phyloP scores from a whole-genome alignment of 2,797 vertebrate species.

The Poeciliopsis paucimaculata region DNA sequence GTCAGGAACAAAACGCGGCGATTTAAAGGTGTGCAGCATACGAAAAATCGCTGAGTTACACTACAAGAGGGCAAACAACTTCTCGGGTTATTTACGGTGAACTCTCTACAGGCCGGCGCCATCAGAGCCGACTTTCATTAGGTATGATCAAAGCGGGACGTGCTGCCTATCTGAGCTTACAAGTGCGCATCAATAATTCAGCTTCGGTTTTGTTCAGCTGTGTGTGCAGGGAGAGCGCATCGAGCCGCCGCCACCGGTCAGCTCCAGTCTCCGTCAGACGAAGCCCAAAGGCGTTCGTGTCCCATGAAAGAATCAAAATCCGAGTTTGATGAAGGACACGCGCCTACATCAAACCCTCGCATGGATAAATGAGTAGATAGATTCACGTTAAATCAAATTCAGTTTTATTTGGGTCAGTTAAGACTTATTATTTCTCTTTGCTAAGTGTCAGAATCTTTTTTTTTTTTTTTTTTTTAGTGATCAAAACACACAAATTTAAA shows the following conservation, averaged over 20 bases:
- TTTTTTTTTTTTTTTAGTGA: not conserved
- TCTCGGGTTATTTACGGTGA: not conserved
- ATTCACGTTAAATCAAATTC: not conserved
- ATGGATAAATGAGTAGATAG: not conserved
- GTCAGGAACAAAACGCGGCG: slow-evolving; percentile 1
- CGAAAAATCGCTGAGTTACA: not conserved
- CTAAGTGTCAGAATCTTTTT: not conserved
- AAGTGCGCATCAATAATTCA: slow-evolving; percentile 66
- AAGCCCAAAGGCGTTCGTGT: slow-evolving; percentile 4
- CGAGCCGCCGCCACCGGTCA: slow-evolving; percentile 21
- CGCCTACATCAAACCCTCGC: not conserved
- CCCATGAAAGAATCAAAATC: not conserved
- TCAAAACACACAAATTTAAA: not conserved
- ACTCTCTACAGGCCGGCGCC: slow-evolving; percentile 9
- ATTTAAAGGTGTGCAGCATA: not conserved
- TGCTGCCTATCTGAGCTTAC: slow-evolving; percentile 39
- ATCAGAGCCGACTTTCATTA: slow-evolving; percentile 18
- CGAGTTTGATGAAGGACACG: no score
- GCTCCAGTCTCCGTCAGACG: slow-evolving; percentile 4
- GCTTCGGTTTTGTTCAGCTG: slow-evolving; percentile 53
- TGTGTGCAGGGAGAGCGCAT: slow-evolving; percentile 20
- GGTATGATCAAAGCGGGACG: slow-evolving; percentile 31
- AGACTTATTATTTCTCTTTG: not conserved
- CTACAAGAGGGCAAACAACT: not conserved
- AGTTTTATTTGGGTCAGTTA: not conserved